Evolutionary conservation across 2,113 vertebrate species (phyloP).

Genomic region (Pontoporia blainvillei): DNA sequence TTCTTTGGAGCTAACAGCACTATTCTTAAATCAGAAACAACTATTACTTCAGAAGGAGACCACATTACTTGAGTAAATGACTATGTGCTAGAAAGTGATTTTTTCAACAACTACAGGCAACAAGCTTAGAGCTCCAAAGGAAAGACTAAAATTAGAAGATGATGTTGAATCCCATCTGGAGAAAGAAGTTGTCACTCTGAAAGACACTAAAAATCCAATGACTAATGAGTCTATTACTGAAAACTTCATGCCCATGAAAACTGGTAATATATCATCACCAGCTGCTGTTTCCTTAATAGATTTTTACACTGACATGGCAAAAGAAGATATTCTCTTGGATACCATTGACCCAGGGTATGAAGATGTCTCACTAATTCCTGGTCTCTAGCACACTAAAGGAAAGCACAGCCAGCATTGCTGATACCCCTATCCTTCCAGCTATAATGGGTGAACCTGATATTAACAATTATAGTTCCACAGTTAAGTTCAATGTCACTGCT

Average conservation of each 20-base stretch:
- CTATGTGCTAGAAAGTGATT: conserved; percentile 10
- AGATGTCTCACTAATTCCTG: not conserved
- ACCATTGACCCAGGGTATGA: not conserved
- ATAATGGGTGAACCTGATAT: not conserved
- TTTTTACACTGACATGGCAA: conserved; percentile 18
- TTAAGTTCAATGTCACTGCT: not conserved
- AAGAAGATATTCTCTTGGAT: conserved; percentile 37
- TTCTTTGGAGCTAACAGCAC: conserved; percentile 38
- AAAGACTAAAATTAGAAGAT: conserved; percentile 54
- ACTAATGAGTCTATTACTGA: not conserved
- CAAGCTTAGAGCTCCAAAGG: conserved; percentile 27
- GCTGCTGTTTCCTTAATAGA: conserved; percentile 57
- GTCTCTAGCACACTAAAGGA: not conserved
- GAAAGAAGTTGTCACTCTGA: not conserved
- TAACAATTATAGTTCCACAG: not conserved
- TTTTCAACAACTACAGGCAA: conserved; percentile 32
- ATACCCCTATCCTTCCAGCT: not conserved
- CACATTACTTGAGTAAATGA: conserved; percentile 45
- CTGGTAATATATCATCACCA: conserved; percentile 16
- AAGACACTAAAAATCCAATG: not conserved
- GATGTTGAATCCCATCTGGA: not conserved
- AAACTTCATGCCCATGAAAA: conserved; percentile 41
- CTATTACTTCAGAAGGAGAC: conserved; percentile 66
- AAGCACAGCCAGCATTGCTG: rapidly evolving
- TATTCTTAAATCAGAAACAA: conserved; percentile 49